Base-by-base conservation (phyloP, 2,888 invertebrate genomes). In the Pyrocoelia pectoralis region DNA sequence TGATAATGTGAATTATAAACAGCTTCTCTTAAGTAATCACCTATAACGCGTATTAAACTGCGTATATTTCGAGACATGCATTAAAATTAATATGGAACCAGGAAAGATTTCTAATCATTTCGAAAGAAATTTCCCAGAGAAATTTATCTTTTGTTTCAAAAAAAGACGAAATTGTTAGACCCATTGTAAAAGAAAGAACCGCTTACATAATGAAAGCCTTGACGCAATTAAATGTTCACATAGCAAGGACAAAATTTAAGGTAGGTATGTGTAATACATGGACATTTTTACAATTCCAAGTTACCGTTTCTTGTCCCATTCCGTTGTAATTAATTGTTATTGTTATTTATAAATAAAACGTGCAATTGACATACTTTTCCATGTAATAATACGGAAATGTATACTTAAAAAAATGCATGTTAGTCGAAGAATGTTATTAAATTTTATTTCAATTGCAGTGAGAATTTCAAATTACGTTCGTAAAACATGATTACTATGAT, bases 311-410 rank as follows among this genome's bases (percentile, higher is more conserved):
- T 43, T 43, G 43, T 43, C 43, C 43, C 17, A 43, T 17, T 43
- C 43, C 17, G 13, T 43, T 33, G n/a, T 43, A 12, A 14, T 43
- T 43, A 43, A 43, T 9, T 43, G 43, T 43, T 17, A 17, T 43
- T 43, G 17, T 43, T 43, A 33, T 33, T 43, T 43, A 33, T 33
- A n/a, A 43, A 13, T 14, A 43, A 43, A 43, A 43, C 43, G n/a
- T 43, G 13, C 13, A 43, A 17, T 43, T 43, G 43, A 15, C 43
- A 43, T 9, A 43, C 43, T 33, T 33, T 33, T 33, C 2, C 33
- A n/a, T 33, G 8, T 33, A 33, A 33, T 33, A 33, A 33, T 33
- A 33, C 9, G 33, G 33, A 33, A 33, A 33, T 33, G 9, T 33
- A 33, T 33, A 24, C 4, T n/a, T 33, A 33, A 33, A 2, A 33